Conservation (phyloP, 2,797 vertebrate species). For the Gymnothorax reevesii region DNA sequence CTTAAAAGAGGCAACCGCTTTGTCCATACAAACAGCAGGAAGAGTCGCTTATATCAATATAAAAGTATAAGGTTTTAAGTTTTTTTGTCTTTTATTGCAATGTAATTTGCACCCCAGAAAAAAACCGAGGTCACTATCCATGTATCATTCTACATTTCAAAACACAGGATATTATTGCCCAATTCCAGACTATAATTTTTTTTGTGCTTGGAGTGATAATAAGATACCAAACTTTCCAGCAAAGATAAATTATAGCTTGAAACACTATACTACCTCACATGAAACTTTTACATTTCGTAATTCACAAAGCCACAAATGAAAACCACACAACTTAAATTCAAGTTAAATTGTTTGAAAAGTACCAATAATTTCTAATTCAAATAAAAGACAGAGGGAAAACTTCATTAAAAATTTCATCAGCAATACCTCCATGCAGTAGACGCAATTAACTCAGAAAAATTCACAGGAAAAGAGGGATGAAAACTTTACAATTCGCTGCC, state of each 20-base stretch:
- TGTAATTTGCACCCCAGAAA: constrained; percentile 10
- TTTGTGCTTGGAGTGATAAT: background rate
- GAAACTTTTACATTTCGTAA: background rate
- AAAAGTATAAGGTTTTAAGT: too few relatives aligned
- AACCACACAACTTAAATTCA: background rate
- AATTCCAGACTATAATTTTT: background rate
- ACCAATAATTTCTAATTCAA: constrained; percentile 21
- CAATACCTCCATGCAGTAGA: constrained; percentile 46
- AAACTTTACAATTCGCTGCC: constrained; percentile 61
- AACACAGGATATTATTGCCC: background rate
- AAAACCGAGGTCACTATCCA: background rate
- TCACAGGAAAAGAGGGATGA: constrained; percentile 54
- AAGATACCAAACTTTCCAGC: background rate
- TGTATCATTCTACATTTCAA: background rate
- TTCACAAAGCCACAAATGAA: background rate
- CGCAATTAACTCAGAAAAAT: constrained; percentile 65
- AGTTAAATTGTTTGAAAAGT: background rate
- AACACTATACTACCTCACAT: background rate
- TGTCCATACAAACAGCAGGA: constrained; percentile 70
- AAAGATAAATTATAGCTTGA: background rate
- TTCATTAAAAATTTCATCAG: constrained; percentile 47
- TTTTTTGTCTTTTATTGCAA: background rate
- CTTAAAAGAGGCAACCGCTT: constrained; percentile 68
- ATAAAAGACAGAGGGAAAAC: constrained; percentile 18
- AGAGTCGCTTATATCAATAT: constrained; percentile 53